Conservation (phyloP, 2,888 invertebrate species). For the Agapetus fuscipes region DNA sequence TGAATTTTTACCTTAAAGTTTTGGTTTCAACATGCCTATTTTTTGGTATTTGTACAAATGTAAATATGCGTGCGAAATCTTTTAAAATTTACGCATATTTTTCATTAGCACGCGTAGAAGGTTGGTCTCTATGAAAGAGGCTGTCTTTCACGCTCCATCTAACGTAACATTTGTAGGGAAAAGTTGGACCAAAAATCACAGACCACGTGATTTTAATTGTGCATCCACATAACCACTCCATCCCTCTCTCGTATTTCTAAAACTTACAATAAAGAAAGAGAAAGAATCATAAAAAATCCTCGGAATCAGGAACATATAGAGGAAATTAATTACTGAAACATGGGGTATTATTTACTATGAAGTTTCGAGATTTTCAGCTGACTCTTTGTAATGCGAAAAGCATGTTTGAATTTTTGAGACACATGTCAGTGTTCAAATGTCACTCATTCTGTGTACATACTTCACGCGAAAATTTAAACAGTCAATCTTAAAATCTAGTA, state of each 20-base stretch:
- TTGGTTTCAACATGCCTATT: too few species aligned
- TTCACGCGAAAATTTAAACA: too few species aligned
- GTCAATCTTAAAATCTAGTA: too few species aligned
- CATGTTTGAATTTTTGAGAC: constrained; percentile 2
- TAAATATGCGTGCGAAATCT: too few species aligned
- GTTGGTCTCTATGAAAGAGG: constrained; percentile 29
- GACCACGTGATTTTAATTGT: constrained; percentile 21
- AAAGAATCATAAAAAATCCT: constrained; percentile 25
- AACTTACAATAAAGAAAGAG: constrained; percentile 37
- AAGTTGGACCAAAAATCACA: constrained; percentile 36
- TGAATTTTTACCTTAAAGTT: too few species aligned
- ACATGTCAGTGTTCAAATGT: constrained; percentile 11
- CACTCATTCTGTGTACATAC: constrained; percentile 13
- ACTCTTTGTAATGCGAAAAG: too few species aligned
- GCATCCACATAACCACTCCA: constrained; percentile 21
- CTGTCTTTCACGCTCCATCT: constrained; percentile 49
- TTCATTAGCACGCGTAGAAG: constrained; percentile 36
- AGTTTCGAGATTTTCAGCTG: too few species aligned
- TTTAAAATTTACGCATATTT: too few species aligned
- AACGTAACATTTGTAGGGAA: constrained; percentile 32
- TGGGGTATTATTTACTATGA: too few species aligned
- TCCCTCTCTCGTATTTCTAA: constrained; percentile 36
- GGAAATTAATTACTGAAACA: too few species aligned
- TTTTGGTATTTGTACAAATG: too few species aligned
- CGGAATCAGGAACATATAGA: too few species aligned